Evolutionary conservation across 2,113 vertebrate species (phyloP), one percentile per base, ranked within the genome.

Genomic region (Anoplopoma fimbria): DNA sequence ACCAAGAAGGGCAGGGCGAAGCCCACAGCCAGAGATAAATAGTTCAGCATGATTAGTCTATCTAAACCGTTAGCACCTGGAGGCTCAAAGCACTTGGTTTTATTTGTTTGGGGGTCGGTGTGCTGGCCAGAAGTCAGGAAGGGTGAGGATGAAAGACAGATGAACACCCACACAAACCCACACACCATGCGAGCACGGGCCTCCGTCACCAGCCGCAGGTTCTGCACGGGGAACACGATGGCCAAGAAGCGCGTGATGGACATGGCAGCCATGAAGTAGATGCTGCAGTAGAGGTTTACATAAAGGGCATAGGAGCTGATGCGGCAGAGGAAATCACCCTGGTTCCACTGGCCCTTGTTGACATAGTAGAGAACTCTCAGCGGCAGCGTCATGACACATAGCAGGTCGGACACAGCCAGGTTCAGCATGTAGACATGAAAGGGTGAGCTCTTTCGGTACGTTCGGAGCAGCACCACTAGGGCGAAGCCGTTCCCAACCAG

Each of bases 221-320:
- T 97, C 86, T 95, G 95, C 27, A 99, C 96, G 0, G 98, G 98
- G 76, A 96, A 99, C 31, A 99, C 98, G 0, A 99, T 98, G 83
- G 98, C 98, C 23, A 99, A 71, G 85, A 98, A 99, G 1, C 98
- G 97, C 0, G 97, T 98, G 90, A 98, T 92, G 33, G 98, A 99
- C 97, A 99, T 99, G 6, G 96, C 98, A 0, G 96, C 97, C 97
- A 99, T 97, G 91, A 99, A 98, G 58, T 97, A 98, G 71, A 99
- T 97, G 87, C 98, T 98, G 84, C 97, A 97, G 45, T 99, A 99
- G 77, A 99, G 96, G 93, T 99, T 99, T 29, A 99, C 97, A 0
- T 99, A 99, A 57, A 99, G 93, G 0, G 96, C 73, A 2, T 97
- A 99, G 1, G 97, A 98, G 33, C 95, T 96, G 82, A 99, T 38